Evolutionary conservation across 1,140 invertebrate species (phyloP), one percentile per base, ranked within the genome.

Genomic region (Rhyacophila brunnea): DNA sequence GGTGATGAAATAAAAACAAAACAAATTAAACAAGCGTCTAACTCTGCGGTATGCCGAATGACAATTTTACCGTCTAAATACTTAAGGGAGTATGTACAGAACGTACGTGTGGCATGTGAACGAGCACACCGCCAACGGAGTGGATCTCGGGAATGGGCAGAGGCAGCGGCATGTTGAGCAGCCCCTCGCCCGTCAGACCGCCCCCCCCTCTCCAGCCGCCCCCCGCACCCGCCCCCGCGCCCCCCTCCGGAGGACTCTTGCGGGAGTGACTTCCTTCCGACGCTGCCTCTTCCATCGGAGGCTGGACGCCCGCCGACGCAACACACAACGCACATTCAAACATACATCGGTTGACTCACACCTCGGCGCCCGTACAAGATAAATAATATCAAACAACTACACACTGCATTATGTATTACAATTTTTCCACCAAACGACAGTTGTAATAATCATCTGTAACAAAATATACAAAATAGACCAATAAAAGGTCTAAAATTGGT

Each of bases 81-180:
- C 23, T 28, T 28, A 28, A 28, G 23, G 23, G 23, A 28, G 23
- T 28, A 28, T 28, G 23, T 28, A 28, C 23, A 28, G 23, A 28
- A 85, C 86, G 80, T 79, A 92, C 91, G 82, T 93, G 90, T 63
- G 91, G 91, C 91, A 93, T 92, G 69, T 93, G 89, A 66, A 91
- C 89, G 60, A 93, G 80, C 57, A 92, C 89, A 51, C 89, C 90
- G 60, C 90, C 89, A 45, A 93, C 85, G 1, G 88, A 88, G 73
- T 88, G 85, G 38, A 84, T 81, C 66, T 91, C 89, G 10, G 62
- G 59, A n/a, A 64, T 58, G 19, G 62, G 58, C 45, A 67, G 65
- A n/a, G 68, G 52, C 47, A 68, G 67, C n/a, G 70, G 68, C 80
- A 87, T 84, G 58, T 81, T 83, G 66, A 87, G 76, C 1, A 85